Percentiles rank a stretch among this genome's conserved stretches.
phyloP scores from a whole-genome alignment of 2,888 invertebrate genomes.

The Melolontha melolontha region DNA sequence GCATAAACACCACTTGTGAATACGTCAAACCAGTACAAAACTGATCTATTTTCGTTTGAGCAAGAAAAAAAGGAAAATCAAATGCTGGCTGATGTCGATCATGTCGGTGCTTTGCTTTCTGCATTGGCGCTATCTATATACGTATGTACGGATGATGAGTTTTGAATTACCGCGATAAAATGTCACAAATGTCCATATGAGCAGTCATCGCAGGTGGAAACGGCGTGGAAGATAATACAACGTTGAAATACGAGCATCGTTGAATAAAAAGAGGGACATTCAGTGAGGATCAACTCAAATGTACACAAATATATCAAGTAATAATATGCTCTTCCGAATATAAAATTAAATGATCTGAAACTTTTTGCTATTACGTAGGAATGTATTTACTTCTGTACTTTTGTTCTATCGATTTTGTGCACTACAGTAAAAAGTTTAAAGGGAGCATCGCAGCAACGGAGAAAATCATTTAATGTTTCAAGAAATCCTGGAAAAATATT shows the following conservation, averaged over 20 bases:
- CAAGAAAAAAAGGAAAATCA: constrained; percentile 9
- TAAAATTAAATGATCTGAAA: constrained; percentile 45
- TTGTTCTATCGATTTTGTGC: constrained; percentile 17
- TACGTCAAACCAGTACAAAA: constrained; percentile 13
- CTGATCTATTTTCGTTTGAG: constrained; percentile 26
- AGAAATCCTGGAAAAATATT: too few species aligned
- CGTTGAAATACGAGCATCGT: constrained; percentile 37
- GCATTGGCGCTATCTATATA: constrained; percentile 27
- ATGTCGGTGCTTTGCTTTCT: constrained; percentile 19
- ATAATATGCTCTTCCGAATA: constrained; percentile 42
- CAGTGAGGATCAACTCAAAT: constrained; percentile 37
- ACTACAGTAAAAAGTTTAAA: too few species aligned
- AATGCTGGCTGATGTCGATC: constrained; percentile 12
- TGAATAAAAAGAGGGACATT: constrained; percentile 42
- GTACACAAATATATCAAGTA: constrained; percentile 43
- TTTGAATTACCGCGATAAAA: constrained; percentile 65
- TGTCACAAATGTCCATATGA: constrained; percentile 63
- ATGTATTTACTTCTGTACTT: constrained; percentile 16
- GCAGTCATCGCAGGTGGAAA: constrained; percentile 66
- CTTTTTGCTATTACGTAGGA: constrained; percentile 32
- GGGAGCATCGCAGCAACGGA: too few species aligned
- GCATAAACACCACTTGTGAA: background rate
- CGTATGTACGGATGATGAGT: constrained; percentile 64
- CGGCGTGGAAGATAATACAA: constrained; percentile 65
- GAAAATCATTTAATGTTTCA: too few species aligned